phyloP scores from a whole-genome alignment of 1,140 invertebrate species.

The Coptotermes formosanus region DNA sequence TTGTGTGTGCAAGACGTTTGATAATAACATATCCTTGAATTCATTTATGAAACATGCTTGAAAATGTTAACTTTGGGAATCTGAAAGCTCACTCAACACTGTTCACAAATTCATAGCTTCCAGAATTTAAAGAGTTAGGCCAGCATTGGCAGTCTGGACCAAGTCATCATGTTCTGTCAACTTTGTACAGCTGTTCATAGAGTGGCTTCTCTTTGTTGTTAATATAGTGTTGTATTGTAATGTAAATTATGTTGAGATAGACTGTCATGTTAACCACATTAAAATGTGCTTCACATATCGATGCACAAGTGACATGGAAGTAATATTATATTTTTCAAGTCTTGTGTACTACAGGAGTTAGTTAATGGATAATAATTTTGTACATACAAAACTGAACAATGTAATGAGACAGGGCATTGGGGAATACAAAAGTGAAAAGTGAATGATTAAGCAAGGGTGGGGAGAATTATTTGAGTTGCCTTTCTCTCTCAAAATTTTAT shows the following conservation, averaged over 20 bases:
- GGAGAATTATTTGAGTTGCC: not conserved
- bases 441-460: slow-evolving; percentile 2
- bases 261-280: not conserved
- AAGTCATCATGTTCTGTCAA: not conserved
- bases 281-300: not conserved
- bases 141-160: not conserved
- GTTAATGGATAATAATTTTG: not conserved
- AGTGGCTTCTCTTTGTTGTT: slow-evolving; percentile 3
- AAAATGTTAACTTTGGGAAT: too few relatives aligned
- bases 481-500: not conserved
- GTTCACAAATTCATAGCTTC: not conserved
- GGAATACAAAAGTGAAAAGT: not conserved
- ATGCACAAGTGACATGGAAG: not conserved
- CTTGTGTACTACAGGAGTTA: not conserved
- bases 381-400: not conserved
- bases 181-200: not conserved
- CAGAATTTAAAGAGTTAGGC: not conserved
- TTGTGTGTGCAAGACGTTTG: not conserved
- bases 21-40: not conserved
- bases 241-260: not conserved
- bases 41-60: too few relatives aligned
- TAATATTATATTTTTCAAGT: not conserved
- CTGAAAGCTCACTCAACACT: not conserved
- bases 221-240: not conserved
- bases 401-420: not conserved